Evolutionary conservation across 2,113 vertebrate species (phyloP), one percentile per base, ranked within the genome.

Genomic region (Istiophorus platypterus): DNA sequence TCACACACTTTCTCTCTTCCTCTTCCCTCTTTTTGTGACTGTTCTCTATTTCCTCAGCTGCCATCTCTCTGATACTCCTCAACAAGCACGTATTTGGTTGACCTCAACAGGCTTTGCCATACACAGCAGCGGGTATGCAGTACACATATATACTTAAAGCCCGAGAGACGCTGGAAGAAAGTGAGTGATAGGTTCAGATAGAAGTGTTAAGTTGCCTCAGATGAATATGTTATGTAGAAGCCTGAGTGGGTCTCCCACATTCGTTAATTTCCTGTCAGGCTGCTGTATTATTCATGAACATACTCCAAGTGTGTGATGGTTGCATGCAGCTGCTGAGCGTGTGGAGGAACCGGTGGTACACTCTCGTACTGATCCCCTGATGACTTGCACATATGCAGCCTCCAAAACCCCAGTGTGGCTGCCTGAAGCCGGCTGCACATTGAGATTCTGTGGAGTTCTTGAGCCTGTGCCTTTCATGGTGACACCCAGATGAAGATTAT

Each of bases 211-310:
- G 54, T 45, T 37, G 27, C 27, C 31, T 76, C 57, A 37, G 68
- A 88, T 81, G 51, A 71, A 81, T 75, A 51, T 63, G 56, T 68
- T 2, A 87, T 78, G 52, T 22, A 12, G 52, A 47, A 68, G 61
- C 69, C 29, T 0, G 12, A 56, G 59, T 65, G 42, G 56, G 58
- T 71, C 67, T 24, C 42, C 14, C 24, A 66, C 18, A 47, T 79
- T 87, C 66, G 62, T 82, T 88, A 77, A 85, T 85, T 87, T 85
- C 82, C 82, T 57, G 41, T 59, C 71, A 62, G 65, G 14, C 41
- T 72, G 47, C 45, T 87, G 27, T 78, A 72, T 86, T 75, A 84
- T 88, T 88, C 72, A 89, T 82, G 45, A 11, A 14, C 27, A 18
- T 54, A 57, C n/a, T 67, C 15, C 2, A 0, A 58, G 54, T 54